phyloP scores from a whole-genome alignment of 2,113 vertebrate species.

The Bagarius yarrelli region DNA sequence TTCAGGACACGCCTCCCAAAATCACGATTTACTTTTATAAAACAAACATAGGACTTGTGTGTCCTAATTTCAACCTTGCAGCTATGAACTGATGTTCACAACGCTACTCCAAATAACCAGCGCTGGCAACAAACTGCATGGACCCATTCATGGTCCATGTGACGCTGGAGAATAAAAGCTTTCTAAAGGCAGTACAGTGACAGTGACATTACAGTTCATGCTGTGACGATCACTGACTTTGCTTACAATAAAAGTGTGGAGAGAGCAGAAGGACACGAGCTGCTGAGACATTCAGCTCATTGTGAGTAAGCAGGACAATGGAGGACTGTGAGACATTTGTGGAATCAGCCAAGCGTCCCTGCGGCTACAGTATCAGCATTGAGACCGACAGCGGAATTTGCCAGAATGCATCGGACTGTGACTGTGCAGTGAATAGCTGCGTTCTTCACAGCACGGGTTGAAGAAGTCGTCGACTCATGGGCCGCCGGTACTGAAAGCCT shows the following conservation, averaged over 20 bases:
- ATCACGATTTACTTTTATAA: too few relatives aligned
- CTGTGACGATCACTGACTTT: slow-evolving; percentile 6
- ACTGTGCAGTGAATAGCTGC: slow-evolving; percentile 52
- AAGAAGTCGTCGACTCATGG: slow-evolving; percentile 47
- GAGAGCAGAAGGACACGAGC: neutral
- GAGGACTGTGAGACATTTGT: slow-evolving; percentile 44
- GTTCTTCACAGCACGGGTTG: slow-evolving; percentile 56
- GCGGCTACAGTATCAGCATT: slow-evolving; percentile 43
- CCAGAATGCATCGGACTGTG: slow-evolving; percentile 53
- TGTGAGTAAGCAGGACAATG: slow-evolving; percentile 24
- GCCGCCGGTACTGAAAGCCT: slow-evolving; percentile 55
- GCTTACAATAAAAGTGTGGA: neutral
- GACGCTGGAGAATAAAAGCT: neutral
- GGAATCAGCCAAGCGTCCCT: slow-evolving; percentile 34
- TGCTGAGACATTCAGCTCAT: slow-evolving; percentile 39
- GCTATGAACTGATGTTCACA: neutral
- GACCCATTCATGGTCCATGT: neutral
- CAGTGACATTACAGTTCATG: neutral
- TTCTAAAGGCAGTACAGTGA: neutral
- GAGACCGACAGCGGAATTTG: slow-evolving; percentile 50
- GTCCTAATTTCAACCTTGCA: too few relatives aligned
- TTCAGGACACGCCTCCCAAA: too few relatives aligned
- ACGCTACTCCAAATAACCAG: neutral
- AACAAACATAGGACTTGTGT: too few relatives aligned
- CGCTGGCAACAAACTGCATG: fast-evolving